phyloP scores from a whole-genome alignment of 2,797 vertebrate species.

The Sibirionetta formosa region DNA sequence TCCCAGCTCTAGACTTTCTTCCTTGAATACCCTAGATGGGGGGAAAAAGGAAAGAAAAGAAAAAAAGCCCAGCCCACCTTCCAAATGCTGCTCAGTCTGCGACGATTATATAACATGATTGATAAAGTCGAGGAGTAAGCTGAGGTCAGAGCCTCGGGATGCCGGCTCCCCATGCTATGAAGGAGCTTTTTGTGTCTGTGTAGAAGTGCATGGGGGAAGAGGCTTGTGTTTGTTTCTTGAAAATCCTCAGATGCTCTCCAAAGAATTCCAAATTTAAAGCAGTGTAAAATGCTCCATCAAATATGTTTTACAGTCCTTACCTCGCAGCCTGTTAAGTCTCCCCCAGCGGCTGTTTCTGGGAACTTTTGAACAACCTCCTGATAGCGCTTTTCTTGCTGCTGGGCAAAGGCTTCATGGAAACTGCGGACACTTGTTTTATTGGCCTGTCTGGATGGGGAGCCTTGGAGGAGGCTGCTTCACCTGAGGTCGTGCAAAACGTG shows the following conservation, averaged over 20 bases:
- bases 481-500: neutral
- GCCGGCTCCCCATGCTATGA: neutral
- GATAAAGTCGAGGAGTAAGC: constrained; percentile 56
- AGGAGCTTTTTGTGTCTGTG: constrained; percentile 37
- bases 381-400: constrained; percentile 40
- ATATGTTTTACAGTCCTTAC: constrained; percentile 61
- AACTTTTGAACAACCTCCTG: constrained; percentile 48
- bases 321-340: constrained; percentile 40
- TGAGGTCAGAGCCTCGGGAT: constrained; percentile 44
- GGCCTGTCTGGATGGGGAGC: constrained; percentile 9
- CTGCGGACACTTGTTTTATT: constrained; percentile 8
- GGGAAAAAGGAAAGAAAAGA: no score
- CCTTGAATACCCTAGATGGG: neutral
- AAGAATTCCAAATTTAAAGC: constrained; percentile 67
- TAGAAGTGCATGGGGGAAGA: neutral
- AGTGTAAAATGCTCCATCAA: constrained; percentile 73
- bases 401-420: neutral
- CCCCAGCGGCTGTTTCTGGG: constrained; percentile 22
- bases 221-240: constrained; percentile 44
- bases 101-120: neutral
- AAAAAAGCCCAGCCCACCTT: neutral
- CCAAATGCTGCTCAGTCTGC: neutral
- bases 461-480: constrained; percentile 26
- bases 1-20: constrained; percentile 13
- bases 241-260: constrained; percentile 37